phyloP scores from a whole-genome alignment of 2,113 vertebrate species.

The Zeus faber region DNA sequence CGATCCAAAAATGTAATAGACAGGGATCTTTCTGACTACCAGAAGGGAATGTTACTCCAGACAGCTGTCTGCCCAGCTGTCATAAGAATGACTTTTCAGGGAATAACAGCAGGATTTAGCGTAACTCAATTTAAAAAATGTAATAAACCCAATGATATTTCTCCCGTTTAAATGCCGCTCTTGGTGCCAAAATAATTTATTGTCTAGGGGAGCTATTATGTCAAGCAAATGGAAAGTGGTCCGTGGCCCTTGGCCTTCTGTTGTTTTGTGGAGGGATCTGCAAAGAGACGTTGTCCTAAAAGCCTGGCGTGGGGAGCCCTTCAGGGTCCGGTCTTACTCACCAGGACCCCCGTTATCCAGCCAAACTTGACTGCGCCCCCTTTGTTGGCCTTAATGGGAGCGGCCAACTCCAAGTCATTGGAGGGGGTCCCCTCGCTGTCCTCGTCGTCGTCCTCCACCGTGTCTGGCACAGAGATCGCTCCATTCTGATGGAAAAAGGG shows the following conservation, averaged over 20 bases:
- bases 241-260: neutral
- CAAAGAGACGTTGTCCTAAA: conserved; percentile 4
- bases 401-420: conserved; percentile 76
- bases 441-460: conserved; percentile 71
- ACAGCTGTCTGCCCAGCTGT: too few species aligned
- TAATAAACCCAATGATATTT: too few species aligned
- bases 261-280: neutral
- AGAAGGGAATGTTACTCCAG: too few species aligned
- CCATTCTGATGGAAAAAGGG: conserved; percentile 72
- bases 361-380: conserved; percentile 89
- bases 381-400: conserved; percentile 61
- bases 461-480: conserved; percentile 58
- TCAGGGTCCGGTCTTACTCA: conserved; percentile 69
- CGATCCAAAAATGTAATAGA: too few species aligned
- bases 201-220: too few species aligned
- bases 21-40: too few species aligned
- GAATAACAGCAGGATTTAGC: too few species aligned
- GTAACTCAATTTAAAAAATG: too few species aligned
- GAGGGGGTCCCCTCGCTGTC: conserved; percentile 74
- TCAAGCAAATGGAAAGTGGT: too few species aligned
- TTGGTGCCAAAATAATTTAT: too few species aligned
- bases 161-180: too few species aligned
- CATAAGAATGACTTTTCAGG: too few species aligned
- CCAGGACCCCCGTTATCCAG: conserved; percentile 98
- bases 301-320: conserved; percentile 11